Conservation (phyloP, 2,113 vertebrate genomes). For the Dipodomys ordii region DNA sequence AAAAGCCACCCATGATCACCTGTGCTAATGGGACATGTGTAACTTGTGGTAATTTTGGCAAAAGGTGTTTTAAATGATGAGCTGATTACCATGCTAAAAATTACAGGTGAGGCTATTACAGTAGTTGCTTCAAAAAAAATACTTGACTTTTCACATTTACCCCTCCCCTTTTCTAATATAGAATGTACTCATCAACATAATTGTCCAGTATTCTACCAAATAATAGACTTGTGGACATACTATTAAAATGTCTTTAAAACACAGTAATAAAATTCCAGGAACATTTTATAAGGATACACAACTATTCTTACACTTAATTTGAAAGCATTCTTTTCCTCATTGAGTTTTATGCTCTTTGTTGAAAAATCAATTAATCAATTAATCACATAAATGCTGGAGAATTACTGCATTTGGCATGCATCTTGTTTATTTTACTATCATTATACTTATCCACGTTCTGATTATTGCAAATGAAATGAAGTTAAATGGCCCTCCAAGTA, state of each 20-base stretch:
- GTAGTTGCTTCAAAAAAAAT: not conserved
- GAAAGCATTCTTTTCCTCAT: not conserved
- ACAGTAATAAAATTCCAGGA: not conserved
- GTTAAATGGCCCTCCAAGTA: not conserved
- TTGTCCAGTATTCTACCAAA: not conserved
- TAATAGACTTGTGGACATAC: not conserved
- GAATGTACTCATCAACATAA: not conserved
- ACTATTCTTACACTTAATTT: not conserved
- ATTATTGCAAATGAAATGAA: not conserved
- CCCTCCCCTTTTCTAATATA: not conserved
- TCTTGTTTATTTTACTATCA: not conserved
- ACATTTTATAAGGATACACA: not conserved
- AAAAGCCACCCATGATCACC: not conserved
- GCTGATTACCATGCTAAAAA: not conserved
- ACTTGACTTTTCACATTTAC: not conserved
- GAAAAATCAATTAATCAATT: not conserved
- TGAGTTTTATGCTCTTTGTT: not conserved
- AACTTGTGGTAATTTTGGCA: not conserved
- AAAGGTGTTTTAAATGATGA: not conserved
- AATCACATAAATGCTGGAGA: not conserved
- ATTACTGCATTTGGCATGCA: not conserved
- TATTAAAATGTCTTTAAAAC: conserved; percentile 6
- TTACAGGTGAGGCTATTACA: not conserved
- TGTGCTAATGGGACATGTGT: not conserved
- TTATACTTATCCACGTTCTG: not conserved